Base-by-base conservation (phyloP, 2,113 vertebrate genomes). In the Macroglossus sobrinus region DNA sequence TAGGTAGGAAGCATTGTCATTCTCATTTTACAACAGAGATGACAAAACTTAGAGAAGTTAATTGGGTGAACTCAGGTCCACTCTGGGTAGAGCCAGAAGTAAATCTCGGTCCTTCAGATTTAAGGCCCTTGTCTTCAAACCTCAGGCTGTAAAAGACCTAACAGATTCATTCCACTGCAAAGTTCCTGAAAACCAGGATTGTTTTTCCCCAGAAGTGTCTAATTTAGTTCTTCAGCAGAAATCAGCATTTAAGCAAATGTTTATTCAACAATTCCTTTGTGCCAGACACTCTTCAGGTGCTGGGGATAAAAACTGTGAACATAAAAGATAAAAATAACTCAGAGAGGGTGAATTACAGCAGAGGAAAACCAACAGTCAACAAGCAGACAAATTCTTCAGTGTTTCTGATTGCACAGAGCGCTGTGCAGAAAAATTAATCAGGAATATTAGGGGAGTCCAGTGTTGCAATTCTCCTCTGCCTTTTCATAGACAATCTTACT, bases 1-100 rank as follows among this genome's bases (percentile, higher is more conserved):
- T 14, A 66, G 68, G 74, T 53, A 86, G 50, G 55, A 89, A 94
- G 76, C 66, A 24, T 28, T 35, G 16, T 35, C 81, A 50, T 91
- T 91, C 18, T 75, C 7, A 2, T 95, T 95, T 95, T 91, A 50
- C 28, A 84, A 43, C 66, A 90, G 21, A 96, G 91, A 21, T 38
- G 53, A 16, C 40, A 43, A 57, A 82, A 76, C 82, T 85, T 43
- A 66, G 30, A 68, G 35, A 79, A 15, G 8, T 53, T 24, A 84
- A 16, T 26, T 69, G 66, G 86, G 28, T 94, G 96, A 78, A 30
- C 45, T 28, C 81, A 96, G 57, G 3, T 84, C 0, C 84, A 3
- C 26, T 82, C 24, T 84, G 26, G 71, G 43, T 85, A 10, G 26
- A 40, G 12, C 18, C 22, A 64, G 38, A 85, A 64, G 16, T 26